Evolutionary conservation across 1,140 invertebrate genomes (phyloP), one percentile per base, ranked within the genome.

Genomic region (Leptopilina clavipes): DNA sequence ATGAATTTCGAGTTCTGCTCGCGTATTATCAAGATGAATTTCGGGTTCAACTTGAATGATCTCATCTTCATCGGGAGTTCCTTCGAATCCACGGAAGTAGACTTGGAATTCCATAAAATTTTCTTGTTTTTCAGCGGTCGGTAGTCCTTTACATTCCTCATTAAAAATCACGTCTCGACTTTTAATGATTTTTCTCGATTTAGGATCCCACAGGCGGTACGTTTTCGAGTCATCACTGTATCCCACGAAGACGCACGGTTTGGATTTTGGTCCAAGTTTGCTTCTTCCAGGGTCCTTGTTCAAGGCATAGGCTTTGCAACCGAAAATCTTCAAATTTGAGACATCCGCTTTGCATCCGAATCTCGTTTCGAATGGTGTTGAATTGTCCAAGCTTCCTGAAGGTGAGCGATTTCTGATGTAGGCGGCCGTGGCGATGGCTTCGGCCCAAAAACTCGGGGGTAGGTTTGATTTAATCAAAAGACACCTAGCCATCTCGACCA

Each of bases 391-490:
- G 2, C 7, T n/a, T 17, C 17, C 77, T 76, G 12, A 82, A 74
- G 45, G 45, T 25, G 11, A 76, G 1, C 14, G 9, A 8, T 70
- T 82, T 86, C 45, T 70, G 52, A 71, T 85, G 82, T 83, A 83
- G 87, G 45, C 40, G 75, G 45, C 65, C 76, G 76, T 9, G 82
- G 78, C 9, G 84, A 82, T 76, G 87, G 85, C 73, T 89, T 83
- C 1, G 82, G 77, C 3, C 84, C 86, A 79, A 88, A 90, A 0
- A 90, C 10, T 48, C n/a, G n/a, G 78, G 76, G 43, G 78, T 82
- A 7, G 78, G 80, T 17, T 89, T 76, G 40, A 76, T 71, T 56
- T 81, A 88, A 48, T 86, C 83, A 18, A 45, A 9, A 72, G 82
- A 72, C 76, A 77, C 11, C 9, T 72, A 11, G 14, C 45, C 71